phyloP scores from a whole-genome alignment of 2,113 vertebrate species.

The Myotis davidii region DNA sequence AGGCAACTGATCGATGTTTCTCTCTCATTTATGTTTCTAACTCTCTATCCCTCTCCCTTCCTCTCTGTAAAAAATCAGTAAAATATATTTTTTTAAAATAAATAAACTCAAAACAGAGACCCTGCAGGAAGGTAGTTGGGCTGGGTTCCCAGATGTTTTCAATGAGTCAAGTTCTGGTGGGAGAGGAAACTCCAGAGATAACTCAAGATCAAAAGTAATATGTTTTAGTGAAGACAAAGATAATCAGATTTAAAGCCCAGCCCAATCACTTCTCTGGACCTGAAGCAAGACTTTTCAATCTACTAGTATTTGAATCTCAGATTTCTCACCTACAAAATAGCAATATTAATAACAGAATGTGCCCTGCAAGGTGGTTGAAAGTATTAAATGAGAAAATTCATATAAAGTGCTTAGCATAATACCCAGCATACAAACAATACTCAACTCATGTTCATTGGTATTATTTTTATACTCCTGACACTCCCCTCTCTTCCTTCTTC shows the following conservation, averaged over 20 bases:
- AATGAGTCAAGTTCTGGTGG: neutral
- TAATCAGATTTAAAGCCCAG: neutral
- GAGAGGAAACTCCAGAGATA: neutral
- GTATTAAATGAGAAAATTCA: neutral
- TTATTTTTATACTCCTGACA: neutral
- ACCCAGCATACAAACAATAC: neutral
- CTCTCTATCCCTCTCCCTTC: too few species aligned
- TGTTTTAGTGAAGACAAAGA: slow-evolving; percentile 3
- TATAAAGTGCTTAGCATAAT: neutral
- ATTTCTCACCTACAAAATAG: slow-evolving; percentile 19
- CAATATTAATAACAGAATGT: slow-evolving; percentile 23
- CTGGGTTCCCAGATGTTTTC: neutral
- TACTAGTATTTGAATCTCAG: neutral
- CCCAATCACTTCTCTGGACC: neutral
- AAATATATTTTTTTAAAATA: neutral
- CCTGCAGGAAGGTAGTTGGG: neutral
- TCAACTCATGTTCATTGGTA: neutral
- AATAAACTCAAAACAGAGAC: slow-evolving; percentile 39
- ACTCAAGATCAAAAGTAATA: neutral
- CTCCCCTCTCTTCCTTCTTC: neutral
- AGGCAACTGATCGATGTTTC: too few species aligned
- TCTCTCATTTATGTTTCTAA: too few species aligned
- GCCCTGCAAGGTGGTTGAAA: neutral
- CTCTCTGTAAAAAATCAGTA: too few species aligned
- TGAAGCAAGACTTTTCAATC: neutral